Base-by-base conservation (phyloP, 2,888 invertebrate species). In the Anthophora plumipes region DNA sequence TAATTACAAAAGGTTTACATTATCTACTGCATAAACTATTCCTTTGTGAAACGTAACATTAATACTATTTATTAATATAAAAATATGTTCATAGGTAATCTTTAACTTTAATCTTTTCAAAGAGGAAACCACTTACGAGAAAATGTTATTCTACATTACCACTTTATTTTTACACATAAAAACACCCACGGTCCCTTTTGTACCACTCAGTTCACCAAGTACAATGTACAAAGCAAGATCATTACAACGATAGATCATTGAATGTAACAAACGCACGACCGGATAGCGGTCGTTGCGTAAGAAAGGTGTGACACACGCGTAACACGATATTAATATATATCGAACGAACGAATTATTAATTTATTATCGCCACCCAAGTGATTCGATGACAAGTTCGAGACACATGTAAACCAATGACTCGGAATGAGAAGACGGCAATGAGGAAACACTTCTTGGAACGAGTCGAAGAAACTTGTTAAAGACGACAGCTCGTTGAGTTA, bases 401-500 rank as follows among this genome's bases (percentile, higher is more conserved):
- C 39, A 12, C 22, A 31, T 12, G 57, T 43, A 31, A 54, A 52
- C 66, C 41, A 61, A 67, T 31, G 78, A 82, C 82, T 79, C 79
- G 52, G 41, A 66, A 68, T 60, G 50, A 76, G 76, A 31, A 57
- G 50, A 61, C 63, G n/a, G 48, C 73, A 25, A 63, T 52, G 43
- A 41, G 20, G 80, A 48, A 82, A 57, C 46, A 75, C 77, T 86
- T 84, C 85, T 83, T 43, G 74, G 82, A 82, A 83, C 81, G 79
- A 83, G 77, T 79, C 78, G 70, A 78, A 75, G 77, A 75, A 83
- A 86, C 75, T 31, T 80, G 88, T 88, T 84, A 76, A 86, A 86
- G 83, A 76, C 84, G 82, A 83, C 84, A 76, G 70, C 76, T 68
- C 73, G 72, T 63, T 69, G 66, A 83, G 89, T 75, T 82, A 80